Conservation (phyloP, 1,140 invertebrate species). For the Pseudoatta argentina region DNA sequence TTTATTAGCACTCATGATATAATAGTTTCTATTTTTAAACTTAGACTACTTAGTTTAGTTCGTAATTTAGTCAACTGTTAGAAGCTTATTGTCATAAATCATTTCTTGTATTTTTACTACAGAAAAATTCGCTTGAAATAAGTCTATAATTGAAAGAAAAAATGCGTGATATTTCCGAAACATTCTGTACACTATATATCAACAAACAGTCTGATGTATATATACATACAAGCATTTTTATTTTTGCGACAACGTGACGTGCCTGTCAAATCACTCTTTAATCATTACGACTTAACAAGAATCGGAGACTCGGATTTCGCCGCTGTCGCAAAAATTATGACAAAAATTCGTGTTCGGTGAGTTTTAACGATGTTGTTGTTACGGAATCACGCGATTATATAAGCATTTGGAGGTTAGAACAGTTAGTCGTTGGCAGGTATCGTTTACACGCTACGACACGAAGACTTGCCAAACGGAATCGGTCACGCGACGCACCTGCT, state of each 20-base stretch:
- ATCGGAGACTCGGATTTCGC: not conserved
- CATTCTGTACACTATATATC: not conserved
- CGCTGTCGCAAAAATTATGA: not conserved
- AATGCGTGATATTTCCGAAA: not conserved
- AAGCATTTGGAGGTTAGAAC: slow-evolving; percentile 33
- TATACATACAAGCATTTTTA: not conserved
- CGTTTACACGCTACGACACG: not conserved
- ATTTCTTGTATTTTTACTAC: not conserved
- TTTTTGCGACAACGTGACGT: not conserved
- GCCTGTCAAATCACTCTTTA: not conserved
- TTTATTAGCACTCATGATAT: not conserved
- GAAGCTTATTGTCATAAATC: not conserved
- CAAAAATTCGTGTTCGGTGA: not conserved
- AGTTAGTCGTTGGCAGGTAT: not conserved
- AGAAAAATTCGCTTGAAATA: not conserved
- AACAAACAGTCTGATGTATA: not conserved
- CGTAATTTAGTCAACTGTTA: not conserved
- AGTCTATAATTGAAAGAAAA: not conserved
- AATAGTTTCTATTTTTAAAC: not conserved
- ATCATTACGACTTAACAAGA: not conserved
- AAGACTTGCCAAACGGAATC: not conserved
- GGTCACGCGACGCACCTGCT: slow-evolving; percentile 72
- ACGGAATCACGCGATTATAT: slow-evolving; percentile 11
- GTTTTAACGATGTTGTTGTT: not conserved
- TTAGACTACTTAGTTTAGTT: not conserved